Percentiles rank a stretch among this genome's conserved stretches.
Evolutionary conservation across 2,113 vertebrate genomes (phyloP).

Genomic region (rat (Rattus norvegicus)): GRCr8 NC_086025.1:20075501-20076000

Average conservation of each 20-base stretch:
- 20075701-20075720: no score
- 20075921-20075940: background rate
- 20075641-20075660: no score
- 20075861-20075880: background rate
- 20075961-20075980: background rate
- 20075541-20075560: background rate
- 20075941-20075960: background rate
- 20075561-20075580: background rate
- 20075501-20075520: background rate
- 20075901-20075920: background rate
- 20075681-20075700: no score
- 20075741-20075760: no score
- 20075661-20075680: no score
- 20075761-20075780: no score
- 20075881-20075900: background rate
- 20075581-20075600: background rate
- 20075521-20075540: constrained; percentile 27
- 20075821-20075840: background rate
- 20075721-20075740: no score
- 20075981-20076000: background rate
- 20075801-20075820: no score
- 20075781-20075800: no score
- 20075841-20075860: background rate
- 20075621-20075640: no score
- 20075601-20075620: no score